Evolutionary conservation across 1,140 invertebrate species (phyloP).

Genomic region (Alviniconcha marisindica): DNA sequence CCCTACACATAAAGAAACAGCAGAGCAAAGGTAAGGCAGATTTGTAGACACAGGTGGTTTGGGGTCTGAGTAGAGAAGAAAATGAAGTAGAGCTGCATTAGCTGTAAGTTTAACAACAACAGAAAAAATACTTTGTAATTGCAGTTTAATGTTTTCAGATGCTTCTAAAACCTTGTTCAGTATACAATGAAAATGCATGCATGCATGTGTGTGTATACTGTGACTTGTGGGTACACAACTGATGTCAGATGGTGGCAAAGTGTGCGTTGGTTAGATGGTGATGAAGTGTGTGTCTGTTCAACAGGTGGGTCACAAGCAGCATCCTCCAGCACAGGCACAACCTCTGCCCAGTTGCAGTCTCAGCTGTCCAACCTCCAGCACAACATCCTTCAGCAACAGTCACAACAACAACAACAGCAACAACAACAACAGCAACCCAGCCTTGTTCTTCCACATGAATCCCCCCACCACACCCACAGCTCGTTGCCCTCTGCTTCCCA

Average conservation of each 20-base stretch:
- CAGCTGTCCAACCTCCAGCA: conserved; percentile 24
- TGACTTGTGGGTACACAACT: too few relatives aligned
- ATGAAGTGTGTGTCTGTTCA: background rate
- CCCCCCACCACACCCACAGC: conserved; percentile 25
- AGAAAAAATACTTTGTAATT: too few relatives aligned
- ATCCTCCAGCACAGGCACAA: conserved; percentile 30
- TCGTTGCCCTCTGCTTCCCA: conserved; percentile 20
- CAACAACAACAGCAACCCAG: conserved; percentile 19
- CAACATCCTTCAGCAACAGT: conserved; percentile 35
- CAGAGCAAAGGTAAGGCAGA: conserved; percentile 51
- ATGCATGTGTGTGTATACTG: too few relatives aligned
- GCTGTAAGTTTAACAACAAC: too few relatives aligned
- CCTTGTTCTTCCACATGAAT: conserved; percentile 23
- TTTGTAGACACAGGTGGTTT: too few relatives aligned
- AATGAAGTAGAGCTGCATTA: too few relatives aligned
- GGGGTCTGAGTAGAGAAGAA: too few relatives aligned
- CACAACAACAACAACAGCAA: conserved; percentile 25
- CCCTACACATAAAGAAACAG: conserved; percentile 56
- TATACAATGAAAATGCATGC: too few relatives aligned
- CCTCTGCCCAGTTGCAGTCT: conserved; percentile 30
- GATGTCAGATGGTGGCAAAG: too few relatives aligned
- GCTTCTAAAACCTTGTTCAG: too few relatives aligned
- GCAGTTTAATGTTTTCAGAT: too few relatives aligned
- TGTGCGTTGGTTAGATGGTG: too few relatives aligned
- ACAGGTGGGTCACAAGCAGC: conserved; percentile 40